Evolutionary conservation across 2,888 invertebrate genomes (phyloP).

Genomic region (Drosophila longiperda): DNA sequence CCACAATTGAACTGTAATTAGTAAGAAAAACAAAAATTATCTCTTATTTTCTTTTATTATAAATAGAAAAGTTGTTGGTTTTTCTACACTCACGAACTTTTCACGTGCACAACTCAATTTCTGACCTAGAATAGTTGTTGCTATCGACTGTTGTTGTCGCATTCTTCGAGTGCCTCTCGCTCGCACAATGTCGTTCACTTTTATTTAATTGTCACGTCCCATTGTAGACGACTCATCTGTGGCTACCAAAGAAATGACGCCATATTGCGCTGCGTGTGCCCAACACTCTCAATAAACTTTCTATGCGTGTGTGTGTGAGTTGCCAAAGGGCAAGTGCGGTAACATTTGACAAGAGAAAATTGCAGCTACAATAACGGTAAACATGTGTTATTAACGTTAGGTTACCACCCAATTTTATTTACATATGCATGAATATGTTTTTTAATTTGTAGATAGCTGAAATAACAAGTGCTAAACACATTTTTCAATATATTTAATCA

Average conservation of each 20-base stretch:
- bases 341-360: constrained; percentile 68
- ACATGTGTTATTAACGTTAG: constrained; percentile 48
- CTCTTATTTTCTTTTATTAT: background rate
- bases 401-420: constrained; percentile 10
- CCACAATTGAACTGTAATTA: background rate
- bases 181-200: constrained; percentile 50
- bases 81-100: constrained; percentile 14
- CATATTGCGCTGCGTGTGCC: constrained; percentile 62
- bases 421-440: constrained; percentile 1
- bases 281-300: constrained; percentile 32
- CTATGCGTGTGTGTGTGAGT: constrained; percentile 2
- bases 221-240: constrained; percentile 45
- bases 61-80: background rate
- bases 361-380: constrained; percentile 52
- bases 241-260: constrained; percentile 68
- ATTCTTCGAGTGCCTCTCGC: constrained; percentile 14
- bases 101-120: constrained; percentile 59
- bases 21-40: background rate
- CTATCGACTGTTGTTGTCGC: constrained; percentile 13
- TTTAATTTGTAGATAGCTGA: constrained; percentile 2
- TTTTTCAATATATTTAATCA: constrained; percentile 55
- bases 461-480: constrained; percentile 46
- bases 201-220: constrained; percentile 71
- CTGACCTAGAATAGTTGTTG: constrained; percentile 62
- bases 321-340: constrained; percentile 41